Base-by-base conservation (phyloP, 2,113 vertebrate species). In the Ranitomeya variabilis region DNA sequence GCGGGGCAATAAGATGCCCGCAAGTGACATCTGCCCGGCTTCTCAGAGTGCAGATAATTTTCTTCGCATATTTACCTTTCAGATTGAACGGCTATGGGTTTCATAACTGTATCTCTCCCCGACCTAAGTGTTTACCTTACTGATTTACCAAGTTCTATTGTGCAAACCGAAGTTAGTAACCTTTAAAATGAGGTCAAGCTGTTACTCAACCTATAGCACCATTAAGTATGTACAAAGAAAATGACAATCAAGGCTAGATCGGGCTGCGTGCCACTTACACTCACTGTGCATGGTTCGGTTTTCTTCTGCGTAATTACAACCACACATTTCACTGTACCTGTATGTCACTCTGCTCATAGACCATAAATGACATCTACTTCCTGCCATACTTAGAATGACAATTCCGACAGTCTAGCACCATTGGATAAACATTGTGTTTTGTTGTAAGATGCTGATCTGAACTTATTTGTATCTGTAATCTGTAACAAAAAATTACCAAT, bases 121-220 rank as follows among this genome's bases (percentile, higher is more conserved):
- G 23, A 71, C 6, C 77, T 66, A 54, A 45, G 37, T 80, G 77
- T 87, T 80, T 87, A 80, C 66, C 54, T 71, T 80, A 21, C 45
- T 55, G 23, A 87, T 80, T 52, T 87, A 79, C n/a, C 16, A 71
- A 71, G 45, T 69, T 80, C 76, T 80, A n/a, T 79, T 80, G 77
- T 71, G 76, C 23, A 87, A 80, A 69, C 45, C 69, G 9, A 69
- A 67, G 52, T 59, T 8, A 6, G 59, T 59, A 78, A 87, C 77
- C 86, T 87, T 80, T 81, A 80, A 66, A 69, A 80, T 67, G 64
- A 59, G 77, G 77, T 80, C 77, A 87, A 55, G n/a, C 51, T 71
- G 64, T 87, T 87, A 80, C 52, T 79, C 74, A 86, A 79, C 51
- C 76, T 57, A 73, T 26, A 62, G 80, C 19, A 62, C 57, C 52